Evolutionary conservation across 64 coral and sea anemone genomes (phyloP).

Genomic region (Acropora tenuis): DNA sequence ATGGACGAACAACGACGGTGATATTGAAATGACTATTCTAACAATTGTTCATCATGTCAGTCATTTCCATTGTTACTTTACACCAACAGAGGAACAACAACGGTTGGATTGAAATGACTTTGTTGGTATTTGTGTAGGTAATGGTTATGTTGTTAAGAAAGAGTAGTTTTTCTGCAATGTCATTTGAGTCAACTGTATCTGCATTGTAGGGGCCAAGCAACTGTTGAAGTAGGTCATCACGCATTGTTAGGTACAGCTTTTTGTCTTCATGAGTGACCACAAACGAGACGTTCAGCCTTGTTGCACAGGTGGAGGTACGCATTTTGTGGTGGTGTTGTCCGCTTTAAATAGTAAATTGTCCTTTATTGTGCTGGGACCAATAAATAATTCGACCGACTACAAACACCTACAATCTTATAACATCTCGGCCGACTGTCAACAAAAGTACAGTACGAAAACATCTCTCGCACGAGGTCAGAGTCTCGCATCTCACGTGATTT

Average conservation of each 20-base stretch:
- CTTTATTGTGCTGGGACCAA: no score
- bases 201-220: conserved; percentile 47
- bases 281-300: conserved; percentile 38
- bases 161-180: conserved; percentile 45
- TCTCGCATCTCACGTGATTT: no score
- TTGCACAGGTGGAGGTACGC: conserved; percentile 42
- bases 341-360: no score
- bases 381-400: no score
- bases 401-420: no score
- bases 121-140: conserved; percentile 64
- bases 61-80: background rate
- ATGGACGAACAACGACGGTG: no score
- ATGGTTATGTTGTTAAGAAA: conserved; percentile 64
- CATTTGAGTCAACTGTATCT: conserved; percentile 58
- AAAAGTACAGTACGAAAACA: no score
- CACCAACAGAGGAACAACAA: no score
- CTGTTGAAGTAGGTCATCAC: conserved; percentile 50
- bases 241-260: conserved; percentile 47
- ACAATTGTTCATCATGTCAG: background rate
- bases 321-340: conserved; percentile 22
- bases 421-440: no score
- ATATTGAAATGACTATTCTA: background rate
- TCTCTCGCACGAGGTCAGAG: no score
- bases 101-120: background rate
- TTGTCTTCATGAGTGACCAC: conserved; percentile 33